Evolutionary conservation across 2,797 vertebrate species (phyloP).

Genomic region (Periophthalmus magnuspinnatus): DNA sequence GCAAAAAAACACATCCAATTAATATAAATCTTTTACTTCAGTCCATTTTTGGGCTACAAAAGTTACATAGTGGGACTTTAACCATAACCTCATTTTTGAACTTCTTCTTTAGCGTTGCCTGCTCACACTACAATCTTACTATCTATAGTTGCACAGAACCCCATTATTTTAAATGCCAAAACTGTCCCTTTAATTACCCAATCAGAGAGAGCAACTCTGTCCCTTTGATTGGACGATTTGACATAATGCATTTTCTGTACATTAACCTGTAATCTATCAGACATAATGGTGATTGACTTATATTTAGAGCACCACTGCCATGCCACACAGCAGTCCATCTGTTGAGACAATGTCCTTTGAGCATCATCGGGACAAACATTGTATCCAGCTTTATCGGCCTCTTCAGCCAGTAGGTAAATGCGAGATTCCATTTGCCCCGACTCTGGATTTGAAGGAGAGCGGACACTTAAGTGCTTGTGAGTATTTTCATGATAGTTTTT

Average conservation of each 20-base stretch:
- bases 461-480: conserved; percentile 4
- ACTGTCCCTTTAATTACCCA: conserved; percentile 25
- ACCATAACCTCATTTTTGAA: too few species aligned
- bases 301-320: conserved; percentile 66
- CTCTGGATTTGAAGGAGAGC: neutral
- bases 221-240: conserved; percentile 26
- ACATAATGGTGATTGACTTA: conserved; percentile 37
- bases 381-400: neutral
- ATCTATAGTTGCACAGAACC: neutral
- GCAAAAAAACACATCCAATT: too few species aligned
- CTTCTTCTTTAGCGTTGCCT: neutral
- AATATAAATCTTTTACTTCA: too few species aligned
- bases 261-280: conserved; percentile 49
- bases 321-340: conserved; percentile 32
- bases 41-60: too few species aligned
- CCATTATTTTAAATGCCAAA: neutral
- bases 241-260: conserved; percentile 50
- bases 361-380: neutral
- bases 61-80: too few species aligned
- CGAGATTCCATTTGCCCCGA: conserved; percentile 1
- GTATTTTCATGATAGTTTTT: neutral
- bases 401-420: neutral
- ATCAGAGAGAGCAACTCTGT: conserved; percentile 24
- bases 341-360: conserved; percentile 7
- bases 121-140: neutral